phyloP scores from a whole-genome alignment of 2,113 vertebrate species.

The Addax nasomaculatus region DNA sequence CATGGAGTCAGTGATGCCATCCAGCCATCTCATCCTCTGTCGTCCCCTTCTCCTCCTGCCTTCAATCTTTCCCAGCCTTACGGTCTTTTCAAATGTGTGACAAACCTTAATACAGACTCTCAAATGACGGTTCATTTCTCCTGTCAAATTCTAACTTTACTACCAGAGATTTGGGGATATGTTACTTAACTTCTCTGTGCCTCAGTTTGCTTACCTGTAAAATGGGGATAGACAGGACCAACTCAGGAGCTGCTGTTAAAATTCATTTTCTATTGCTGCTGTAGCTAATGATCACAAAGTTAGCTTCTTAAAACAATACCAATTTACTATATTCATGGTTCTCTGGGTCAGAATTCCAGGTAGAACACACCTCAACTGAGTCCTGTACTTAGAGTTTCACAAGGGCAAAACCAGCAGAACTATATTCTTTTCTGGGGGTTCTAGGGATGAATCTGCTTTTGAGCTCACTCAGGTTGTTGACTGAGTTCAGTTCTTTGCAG shows the following conservation, averaged over 20 bases:
- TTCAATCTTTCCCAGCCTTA: not conserved
- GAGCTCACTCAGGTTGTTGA: not conserved
- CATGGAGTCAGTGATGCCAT: not conserved
- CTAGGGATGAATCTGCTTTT: not conserved
- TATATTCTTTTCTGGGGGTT: not conserved
- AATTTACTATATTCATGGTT: not conserved
- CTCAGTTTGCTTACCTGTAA: not conserved
- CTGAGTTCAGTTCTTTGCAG: not conserved
- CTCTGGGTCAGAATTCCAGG: not conserved
- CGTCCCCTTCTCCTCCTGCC: not conserved
- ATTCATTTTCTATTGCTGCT: not conserved
- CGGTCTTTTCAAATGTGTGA: not conserved
- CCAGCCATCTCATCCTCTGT: not conserved
- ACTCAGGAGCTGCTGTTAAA: not conserved
- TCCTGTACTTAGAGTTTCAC: not conserved
- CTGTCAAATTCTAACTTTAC: not conserved
- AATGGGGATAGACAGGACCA: not conserved
- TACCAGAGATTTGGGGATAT: not conserved
- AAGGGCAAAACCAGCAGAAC: not conserved
- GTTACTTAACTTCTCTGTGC: not conserved
- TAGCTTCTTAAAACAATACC: not conserved
- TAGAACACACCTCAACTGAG: not conserved
- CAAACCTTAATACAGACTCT: not conserved
- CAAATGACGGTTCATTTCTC: not conserved
- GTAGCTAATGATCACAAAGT: not conserved